Evolutionary conservation across 2,113 vertebrate genomes (phyloP).

Genomic region (Catagonus wagneri): DNA sequence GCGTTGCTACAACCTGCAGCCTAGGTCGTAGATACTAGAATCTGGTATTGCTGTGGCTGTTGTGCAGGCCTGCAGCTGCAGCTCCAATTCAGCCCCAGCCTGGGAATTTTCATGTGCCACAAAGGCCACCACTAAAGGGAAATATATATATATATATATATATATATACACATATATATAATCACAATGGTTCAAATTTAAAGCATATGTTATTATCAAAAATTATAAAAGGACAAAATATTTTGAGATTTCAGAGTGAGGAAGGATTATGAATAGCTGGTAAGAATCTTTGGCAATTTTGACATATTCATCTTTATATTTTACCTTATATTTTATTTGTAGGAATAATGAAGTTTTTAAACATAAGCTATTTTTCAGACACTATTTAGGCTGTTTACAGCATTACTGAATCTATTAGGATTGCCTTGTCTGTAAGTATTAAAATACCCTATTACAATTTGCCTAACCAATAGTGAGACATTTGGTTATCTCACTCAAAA

Average conservation of each 20-base stretch:
- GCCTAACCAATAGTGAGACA: not conserved
- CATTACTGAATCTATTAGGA: not conserved
- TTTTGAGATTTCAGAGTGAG: not conserved
- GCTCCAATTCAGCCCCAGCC: too few relatives aligned
- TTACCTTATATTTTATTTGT: not conserved
- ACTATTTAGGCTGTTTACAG: not conserved
- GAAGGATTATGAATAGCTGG: not conserved
- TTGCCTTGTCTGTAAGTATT: not conserved
- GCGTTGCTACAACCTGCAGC: too few relatives aligned
- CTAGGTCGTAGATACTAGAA: too few relatives aligned
- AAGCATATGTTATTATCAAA: not conserved
- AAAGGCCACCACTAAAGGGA: too few relatives aligned
- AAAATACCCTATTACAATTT: not conserved
- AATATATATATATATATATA: too few relatives aligned
- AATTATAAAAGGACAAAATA: not conserved
- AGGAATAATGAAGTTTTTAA: not conserved
- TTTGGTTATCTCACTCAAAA: not conserved
- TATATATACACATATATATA: too few relatives aligned
- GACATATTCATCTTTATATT: conserved; percentile 8
- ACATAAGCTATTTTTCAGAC: not conserved
- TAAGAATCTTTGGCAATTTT: not conserved
- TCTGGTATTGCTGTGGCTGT: too few relatives aligned
- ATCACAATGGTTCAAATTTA: not conserved
- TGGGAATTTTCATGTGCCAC: too few relatives aligned
- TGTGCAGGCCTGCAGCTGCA: too few relatives aligned